A percentile compares a stretch with the other conserved stretches of the same genome.
Evolutionary conservation across 1,140 invertebrate genomes (phyloP).

Genomic region (Drosophila orena): DNA sequence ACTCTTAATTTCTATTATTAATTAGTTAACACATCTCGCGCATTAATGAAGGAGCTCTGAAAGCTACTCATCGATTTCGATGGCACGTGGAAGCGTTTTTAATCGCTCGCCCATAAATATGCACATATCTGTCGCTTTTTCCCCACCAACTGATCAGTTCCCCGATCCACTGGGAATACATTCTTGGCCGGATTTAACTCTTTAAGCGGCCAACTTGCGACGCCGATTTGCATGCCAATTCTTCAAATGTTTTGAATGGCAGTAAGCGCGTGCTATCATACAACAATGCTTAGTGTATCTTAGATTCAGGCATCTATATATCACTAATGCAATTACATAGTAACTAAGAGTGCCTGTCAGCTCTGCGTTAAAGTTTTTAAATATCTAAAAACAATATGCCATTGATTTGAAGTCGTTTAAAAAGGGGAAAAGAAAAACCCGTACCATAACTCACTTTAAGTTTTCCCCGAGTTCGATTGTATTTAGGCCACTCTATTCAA

Average conservation of each 20-base stretch:
- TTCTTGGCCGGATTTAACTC: conserved; percentile 47
- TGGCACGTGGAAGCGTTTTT: conserved; percentile 69
- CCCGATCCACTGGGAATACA: conserved; percentile 32
- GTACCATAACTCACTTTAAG: no score
- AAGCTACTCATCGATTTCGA: conserved; percentile 46
- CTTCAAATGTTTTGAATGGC: not conserved
- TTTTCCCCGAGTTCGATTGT: not conserved
- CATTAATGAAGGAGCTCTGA: conserved; percentile 48
- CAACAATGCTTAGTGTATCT: no score
- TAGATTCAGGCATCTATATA: no score
- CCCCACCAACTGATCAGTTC: not conserved
- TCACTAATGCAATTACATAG: no score
- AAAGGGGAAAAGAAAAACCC: no score
- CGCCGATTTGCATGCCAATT: conserved; percentile 29
- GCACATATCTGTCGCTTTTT: conserved; percentile 44
- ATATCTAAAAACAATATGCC: not conserved
- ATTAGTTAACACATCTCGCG: conserved; percentile 74
- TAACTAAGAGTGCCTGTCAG: no score
- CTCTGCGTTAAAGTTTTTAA: no score
- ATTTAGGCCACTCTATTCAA: not conserved
- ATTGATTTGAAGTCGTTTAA: not conserved
- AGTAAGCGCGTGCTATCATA: no score
- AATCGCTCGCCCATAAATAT: conserved; percentile 65
- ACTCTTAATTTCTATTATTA: conserved; percentile 72
- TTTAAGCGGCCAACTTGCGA: conserved; percentile 32